A percentile compares a stretch with the other conserved stretches of the same genome.
Conservation (phyloP, 1,140 invertebrate species). For the Drosophila tropicalis region DNA sequence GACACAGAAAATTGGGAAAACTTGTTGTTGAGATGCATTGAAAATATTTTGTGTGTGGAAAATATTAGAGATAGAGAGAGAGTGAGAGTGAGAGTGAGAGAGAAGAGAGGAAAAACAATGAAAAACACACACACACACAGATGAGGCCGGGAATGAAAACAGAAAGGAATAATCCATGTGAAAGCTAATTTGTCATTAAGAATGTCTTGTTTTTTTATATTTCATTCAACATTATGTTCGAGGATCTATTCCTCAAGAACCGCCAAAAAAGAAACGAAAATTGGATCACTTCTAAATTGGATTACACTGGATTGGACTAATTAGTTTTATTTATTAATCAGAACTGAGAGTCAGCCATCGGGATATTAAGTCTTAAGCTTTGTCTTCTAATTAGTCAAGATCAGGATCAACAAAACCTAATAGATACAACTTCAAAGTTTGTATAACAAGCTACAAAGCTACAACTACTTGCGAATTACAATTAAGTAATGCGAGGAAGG, state of each 20-base stretch:
- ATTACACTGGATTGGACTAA: no score
- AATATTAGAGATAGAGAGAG: neutral
- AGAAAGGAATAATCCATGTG: neutral
- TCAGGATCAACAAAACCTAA: no score
- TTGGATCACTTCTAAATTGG: no score
- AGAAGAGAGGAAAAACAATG: neutral
- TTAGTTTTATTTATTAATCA: no score
- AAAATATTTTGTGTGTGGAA: neutral
- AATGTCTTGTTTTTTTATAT: neutral
- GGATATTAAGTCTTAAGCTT: no score
- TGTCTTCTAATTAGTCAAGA: no score
- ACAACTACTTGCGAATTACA: no score
- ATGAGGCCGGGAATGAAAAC: neutral
- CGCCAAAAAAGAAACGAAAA: neutral
- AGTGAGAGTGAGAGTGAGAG: neutral
- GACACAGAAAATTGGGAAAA: constrained; percentile 5
- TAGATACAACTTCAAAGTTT: no score
- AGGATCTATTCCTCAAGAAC: neutral
- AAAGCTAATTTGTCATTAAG: constrained; percentile 11
- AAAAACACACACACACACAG: neutral
- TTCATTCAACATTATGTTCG: neutral
- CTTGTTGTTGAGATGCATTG: constrained; percentile 10
- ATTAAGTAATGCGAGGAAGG: no score
- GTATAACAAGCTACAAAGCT: no score
- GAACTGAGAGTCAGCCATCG: no score